These are phyloP conservation scores for Eupithecia abbreviata DNA, from an alignment of 2,888 invertebrate genomes.

Conservation along the genomic window DNA sequence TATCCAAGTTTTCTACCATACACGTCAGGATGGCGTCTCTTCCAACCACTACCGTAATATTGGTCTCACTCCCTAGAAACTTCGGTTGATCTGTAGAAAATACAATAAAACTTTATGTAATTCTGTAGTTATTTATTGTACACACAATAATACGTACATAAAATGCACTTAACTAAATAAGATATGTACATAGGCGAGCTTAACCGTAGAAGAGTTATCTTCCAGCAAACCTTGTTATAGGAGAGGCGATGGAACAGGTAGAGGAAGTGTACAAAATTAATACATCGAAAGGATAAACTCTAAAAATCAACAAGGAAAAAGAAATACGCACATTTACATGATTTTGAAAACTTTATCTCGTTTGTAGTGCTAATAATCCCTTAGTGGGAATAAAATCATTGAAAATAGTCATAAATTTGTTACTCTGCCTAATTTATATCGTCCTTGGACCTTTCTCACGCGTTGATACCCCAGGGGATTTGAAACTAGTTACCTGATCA, in stretches of 20 bases:
- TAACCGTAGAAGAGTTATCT: too few species aligned
- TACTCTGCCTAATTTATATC: constrained; percentile 5
- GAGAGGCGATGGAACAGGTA: too few species aligned
- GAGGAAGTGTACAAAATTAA: too few species aligned
- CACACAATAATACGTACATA: too few species aligned
- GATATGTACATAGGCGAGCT: too few species aligned
- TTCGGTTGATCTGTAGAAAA: constrained; percentile 61
- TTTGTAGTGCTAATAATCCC: not conserved
- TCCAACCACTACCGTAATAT: constrained; percentile 68
- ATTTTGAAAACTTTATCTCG: not conserved
- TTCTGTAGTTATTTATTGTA: too few species aligned
- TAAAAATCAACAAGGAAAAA: not conserved
- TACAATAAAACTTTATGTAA: not conserved
- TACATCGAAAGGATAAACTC: too few species aligned
- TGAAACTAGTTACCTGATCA: constrained; percentile 24
- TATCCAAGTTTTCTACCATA: constrained; percentile 65
- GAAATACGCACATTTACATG: not conserved
- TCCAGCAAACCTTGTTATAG: too few species aligned
- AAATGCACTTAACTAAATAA: too few species aligned
- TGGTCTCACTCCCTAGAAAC: constrained; percentile 60
- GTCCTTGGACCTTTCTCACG: constrained; percentile 27
- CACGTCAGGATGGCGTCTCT: constrained; percentile 70
- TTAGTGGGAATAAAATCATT: constrained; percentile 7
- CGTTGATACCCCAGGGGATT: constrained; percentile 23
- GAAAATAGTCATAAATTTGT: constrained; percentile 19